Base-by-base conservation (phyloP, 2,888 invertebrate genomes). In the Thymelicus acteon region DNA sequence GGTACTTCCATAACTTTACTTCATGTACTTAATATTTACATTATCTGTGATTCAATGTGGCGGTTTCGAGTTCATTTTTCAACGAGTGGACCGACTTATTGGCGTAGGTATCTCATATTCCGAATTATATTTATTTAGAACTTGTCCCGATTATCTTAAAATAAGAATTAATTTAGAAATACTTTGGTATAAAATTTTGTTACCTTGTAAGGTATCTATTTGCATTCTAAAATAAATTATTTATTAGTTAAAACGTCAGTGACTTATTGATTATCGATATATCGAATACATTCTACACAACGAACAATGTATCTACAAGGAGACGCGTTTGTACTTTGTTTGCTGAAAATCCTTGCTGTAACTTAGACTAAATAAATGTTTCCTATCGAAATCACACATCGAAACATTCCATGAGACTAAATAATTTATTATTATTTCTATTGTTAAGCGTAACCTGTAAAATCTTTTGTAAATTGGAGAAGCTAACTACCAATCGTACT, bases 391-490 rank as follows among this genome's bases (percentile, higher is more conserved):
- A 57, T 19, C 44, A 62, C 24, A 44, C 67, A 69, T 69, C 62
- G 62, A 69, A 68, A 62, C 68, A 69, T 62, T 69, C 68, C 68
- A 69, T 13, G 47, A 62, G 37, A 68, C 47, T 58, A 31, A 39
- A 58, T 39, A 7, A 39, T n/a, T 58, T 19, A 37, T 37, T 39
- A 39, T 39, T 39, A 7, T 37, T 39, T n/a, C 7, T 58, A n/a
- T 5, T 58, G n/a, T 58, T 39, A 39, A 58, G 31, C 6, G 12
- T 58, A 39, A 31, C 31, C 49, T 54, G 24, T 54, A 24, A 58
- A 13, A 39, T 58, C 2, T 58, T 58, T 39, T 58, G 58, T 58
- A 58, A 6, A 54, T 54, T 24, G 54, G 19, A 54, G 24, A 54
- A 54, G 24, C 54, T 54, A 54, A 19, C 54, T 4, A 54, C 24